These are phyloP conservation scores for Onthophagus taurus DNA, from an alignment of 1,140 invertebrate species.

Conservation along the genomic window DNA sequence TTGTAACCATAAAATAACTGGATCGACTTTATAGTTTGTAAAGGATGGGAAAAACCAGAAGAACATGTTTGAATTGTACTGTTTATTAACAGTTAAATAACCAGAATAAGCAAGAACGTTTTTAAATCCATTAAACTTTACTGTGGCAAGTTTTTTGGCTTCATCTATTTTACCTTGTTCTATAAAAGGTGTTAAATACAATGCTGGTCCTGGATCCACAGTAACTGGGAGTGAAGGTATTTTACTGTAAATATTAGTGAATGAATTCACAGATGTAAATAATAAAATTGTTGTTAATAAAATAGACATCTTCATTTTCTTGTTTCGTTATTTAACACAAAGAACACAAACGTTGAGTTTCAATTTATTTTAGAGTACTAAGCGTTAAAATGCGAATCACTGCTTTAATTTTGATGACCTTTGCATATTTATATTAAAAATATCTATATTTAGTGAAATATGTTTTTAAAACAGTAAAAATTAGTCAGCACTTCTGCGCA, in stretches of 20 bases:
- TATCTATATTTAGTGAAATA: no score
- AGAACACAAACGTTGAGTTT: no score
- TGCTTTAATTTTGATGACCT: no score
- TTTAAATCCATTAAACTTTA: constrained; percentile 24
- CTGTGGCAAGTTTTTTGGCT: constrained; percentile 27
- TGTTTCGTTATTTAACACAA: no score
- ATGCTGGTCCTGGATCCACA: constrained; percentile 37
- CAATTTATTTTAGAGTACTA: no score
- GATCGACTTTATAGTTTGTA: constrained; percentile 40
- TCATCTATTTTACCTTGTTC: constrained; percentile 38
- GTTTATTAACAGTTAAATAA: constrained; percentile 60
- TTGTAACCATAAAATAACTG: constrained; percentile 66
- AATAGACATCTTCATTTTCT: not conserved
- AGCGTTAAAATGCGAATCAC: no score
- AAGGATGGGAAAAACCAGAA: constrained; percentile 71
- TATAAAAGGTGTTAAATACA: constrained; percentile 42
- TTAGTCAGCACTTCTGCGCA: no score
- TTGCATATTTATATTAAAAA: no score
- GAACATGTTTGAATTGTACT: constrained; percentile 58
- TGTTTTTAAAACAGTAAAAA: no score
- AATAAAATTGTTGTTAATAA: not conserved
- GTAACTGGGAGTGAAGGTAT: constrained; percentile 1
- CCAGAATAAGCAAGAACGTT: constrained; percentile 45
- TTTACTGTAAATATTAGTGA: constrained; percentile 4
- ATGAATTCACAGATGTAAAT: not conserved